Conservation (phyloP, 2,113 vertebrate genomes). For the Grallaria varia region DNA sequence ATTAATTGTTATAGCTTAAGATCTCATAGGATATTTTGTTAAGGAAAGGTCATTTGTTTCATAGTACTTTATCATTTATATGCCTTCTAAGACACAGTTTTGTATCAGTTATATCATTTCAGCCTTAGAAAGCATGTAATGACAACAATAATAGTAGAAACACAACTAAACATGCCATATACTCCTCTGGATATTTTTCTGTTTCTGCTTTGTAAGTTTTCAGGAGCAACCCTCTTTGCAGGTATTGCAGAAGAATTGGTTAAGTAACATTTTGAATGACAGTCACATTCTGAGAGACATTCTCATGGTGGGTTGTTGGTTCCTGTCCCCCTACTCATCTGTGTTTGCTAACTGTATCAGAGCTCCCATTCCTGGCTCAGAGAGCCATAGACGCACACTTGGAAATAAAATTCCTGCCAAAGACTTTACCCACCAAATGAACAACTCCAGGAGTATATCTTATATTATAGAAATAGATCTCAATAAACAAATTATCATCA, state of each 20-base stretch:
- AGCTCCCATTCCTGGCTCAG: not conserved
- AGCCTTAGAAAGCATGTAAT: not conserved
- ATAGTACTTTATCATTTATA: not conserved
- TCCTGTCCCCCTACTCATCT: accelerated
- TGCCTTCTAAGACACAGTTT: not conserved
- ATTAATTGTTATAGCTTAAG: not conserved
- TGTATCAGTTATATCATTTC: not conserved
- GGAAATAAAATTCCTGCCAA: not conserved
- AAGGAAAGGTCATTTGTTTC: not conserved
- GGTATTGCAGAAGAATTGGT: not conserved
- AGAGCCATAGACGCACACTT: not conserved
- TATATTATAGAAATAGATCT: not conserved
- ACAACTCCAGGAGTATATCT: not conserved
- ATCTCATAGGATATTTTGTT: slow-evolving; percentile 5
- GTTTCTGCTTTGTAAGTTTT: not conserved
- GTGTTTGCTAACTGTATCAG: not conserved
- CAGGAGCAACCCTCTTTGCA: not conserved
- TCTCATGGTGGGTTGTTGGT: not conserved
- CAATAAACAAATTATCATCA: not conserved
- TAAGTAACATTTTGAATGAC: not conserved
- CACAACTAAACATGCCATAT: not conserved
- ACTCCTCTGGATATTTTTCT: not conserved
- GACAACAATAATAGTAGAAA: not conserved
- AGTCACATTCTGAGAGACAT: not conserved
- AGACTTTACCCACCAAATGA: not conserved